Conservation (phyloP, 1,140 invertebrate genomes). For the Conopomorpha cramerella region DNA sequence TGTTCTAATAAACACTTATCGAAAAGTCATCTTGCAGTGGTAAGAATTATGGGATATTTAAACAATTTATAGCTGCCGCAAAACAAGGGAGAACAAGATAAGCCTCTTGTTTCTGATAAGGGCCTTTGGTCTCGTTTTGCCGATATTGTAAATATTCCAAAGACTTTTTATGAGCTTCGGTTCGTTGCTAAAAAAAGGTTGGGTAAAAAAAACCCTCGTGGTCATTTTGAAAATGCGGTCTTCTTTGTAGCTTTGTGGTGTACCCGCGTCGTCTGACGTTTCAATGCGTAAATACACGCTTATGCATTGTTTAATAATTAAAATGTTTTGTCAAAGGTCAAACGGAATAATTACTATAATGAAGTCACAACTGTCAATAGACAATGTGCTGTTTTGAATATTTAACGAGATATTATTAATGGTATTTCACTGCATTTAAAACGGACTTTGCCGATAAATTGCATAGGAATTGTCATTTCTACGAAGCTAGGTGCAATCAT, state of each 20-base stretch:
- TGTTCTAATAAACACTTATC: conserved; percentile 53
- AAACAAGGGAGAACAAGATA: conserved; percentile 43
- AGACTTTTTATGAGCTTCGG: conserved; percentile 3
- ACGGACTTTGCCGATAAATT: conserved; percentile 27
- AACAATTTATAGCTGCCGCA: conserved; percentile 50
- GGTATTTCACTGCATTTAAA: conserved; percentile 38
- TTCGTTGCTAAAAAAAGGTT: no score
- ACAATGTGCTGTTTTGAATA: conserved; percentile 38
- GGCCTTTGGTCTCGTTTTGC: conserved; percentile 22
- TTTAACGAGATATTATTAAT: conserved; percentile 49
- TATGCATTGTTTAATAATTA: no score
- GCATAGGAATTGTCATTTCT: conserved; percentile 52
- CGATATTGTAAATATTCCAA: conserved; percentile 18
- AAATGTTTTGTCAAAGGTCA: background rate
- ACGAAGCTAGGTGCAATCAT: no score
- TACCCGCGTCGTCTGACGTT: no score
- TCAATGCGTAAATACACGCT: no score
- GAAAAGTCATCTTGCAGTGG: conserved; percentile 33
- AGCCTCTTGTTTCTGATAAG: conserved; percentile 37
- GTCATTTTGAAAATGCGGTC: no score
- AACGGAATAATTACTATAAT: conserved; percentile 10
- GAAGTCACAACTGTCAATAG: conserved; percentile 14
- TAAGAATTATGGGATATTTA: conserved; percentile 54
- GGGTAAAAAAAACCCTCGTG: no score
- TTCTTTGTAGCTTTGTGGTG: no score